Evolutionary conservation across 2,888 invertebrate species (phyloP).

Genomic region (Malachius bipustulatus): DNA sequence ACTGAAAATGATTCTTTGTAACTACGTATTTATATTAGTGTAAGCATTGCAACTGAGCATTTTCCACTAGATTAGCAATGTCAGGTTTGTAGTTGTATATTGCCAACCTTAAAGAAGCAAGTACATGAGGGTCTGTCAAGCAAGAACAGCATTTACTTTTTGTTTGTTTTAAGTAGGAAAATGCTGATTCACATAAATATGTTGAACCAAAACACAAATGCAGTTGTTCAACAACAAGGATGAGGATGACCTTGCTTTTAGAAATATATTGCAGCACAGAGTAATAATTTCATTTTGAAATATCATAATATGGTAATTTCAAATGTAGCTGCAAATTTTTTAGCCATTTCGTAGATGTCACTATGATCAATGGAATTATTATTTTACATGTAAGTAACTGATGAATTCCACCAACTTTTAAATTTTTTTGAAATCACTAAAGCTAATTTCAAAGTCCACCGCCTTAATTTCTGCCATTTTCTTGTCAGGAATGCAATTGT

Average conservation of each 20-base stretch:
- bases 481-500: constrained; percentile 10
- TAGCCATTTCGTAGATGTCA: constrained; percentile 22
- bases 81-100: constrained; percentile 22
- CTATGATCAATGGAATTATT: constrained; percentile 22
- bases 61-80: constrained; percentile 17
- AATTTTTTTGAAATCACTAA: constrained; percentile 11
- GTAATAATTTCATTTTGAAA: constrained; percentile 9
- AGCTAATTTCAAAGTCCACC: constrained; percentile 9
- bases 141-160: constrained; percentile 17
- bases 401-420: constrained; percentile 14
- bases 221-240: constrained; percentile 7
- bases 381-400: constrained; percentile 24
- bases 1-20: constrained; percentile 2
- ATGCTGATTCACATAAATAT: constrained; percentile 19
- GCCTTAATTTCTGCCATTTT: constrained; percentile 8
- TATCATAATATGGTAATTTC: constrained; percentile 5
- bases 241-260: constrained; percentile 9
- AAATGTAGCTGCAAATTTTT: constrained; percentile 13
- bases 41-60: constrained; percentile 19
- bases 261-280: constrained; percentile 7
- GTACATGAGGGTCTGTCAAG: constrained; percentile 19
- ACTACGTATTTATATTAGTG: constrained; percentile 15
- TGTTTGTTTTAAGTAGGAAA: constrained; percentile 22
- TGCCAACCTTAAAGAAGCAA: constrained; percentile 20
- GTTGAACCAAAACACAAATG: constrained; percentile 6